Percentiles rank a stretch among this genome's conserved stretches.
Evolutionary conservation across 1,140 invertebrate species (phyloP).

Genomic region (Dendrolimus kikuchii): DNA sequence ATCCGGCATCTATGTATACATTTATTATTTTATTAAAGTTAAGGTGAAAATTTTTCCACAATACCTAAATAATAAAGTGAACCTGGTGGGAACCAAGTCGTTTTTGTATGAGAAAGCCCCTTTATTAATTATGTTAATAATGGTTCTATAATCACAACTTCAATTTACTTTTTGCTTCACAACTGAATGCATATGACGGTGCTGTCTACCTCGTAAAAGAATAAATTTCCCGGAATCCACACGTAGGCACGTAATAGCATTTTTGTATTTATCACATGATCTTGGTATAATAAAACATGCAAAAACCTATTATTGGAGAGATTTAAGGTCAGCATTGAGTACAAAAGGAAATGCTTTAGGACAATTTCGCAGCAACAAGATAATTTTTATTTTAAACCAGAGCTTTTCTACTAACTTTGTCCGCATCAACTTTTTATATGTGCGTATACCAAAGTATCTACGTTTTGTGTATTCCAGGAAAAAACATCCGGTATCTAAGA

Average conservation of each 20-base stretch:
- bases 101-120: constrained; percentile 33
- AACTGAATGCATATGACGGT: constrained; percentile 20
- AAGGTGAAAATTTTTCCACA: neutral
- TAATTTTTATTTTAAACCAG: no score
- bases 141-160: constrained; percentile 39
- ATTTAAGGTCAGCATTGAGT: no score
- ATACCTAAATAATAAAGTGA: neutral
- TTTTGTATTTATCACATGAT: neutral
- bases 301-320: no score
- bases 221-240: constrained; percentile 23
- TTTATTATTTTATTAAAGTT: neutral
- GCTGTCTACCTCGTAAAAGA: constrained; percentile 31
- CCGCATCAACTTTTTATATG: no score
- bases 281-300: no score
- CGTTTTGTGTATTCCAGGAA: no score
- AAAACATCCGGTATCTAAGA: no score
- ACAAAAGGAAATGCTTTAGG: no score
- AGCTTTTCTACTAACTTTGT: no score
- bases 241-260: constrained; percentile 1
- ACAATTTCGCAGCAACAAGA: no score
- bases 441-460: no score
- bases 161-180: constrained; percentile 58
- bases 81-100: constrained; percentile 34
- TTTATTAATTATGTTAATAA: constrained; percentile 43
- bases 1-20: no score